Evolutionary conservation across 2,888 invertebrate genomes (phyloP).

Genomic region (Chaitophorus viminalis): DNA sequence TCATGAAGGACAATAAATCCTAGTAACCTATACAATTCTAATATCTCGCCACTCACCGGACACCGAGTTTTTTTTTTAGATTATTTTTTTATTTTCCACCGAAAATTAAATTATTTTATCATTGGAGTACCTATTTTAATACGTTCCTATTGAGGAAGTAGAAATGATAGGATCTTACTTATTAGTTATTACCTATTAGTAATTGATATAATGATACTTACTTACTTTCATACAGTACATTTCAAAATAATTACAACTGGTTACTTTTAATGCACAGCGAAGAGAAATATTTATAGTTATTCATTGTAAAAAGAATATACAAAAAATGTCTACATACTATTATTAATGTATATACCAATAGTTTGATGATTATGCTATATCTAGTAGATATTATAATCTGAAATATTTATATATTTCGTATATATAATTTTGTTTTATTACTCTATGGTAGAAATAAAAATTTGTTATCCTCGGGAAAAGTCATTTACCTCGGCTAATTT

Average conservation of each 20-base stretch:
- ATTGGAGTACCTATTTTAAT: neutral
- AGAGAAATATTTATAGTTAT: neutral
- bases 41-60: neutral
- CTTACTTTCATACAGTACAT: too few species aligned
- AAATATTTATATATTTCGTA: neutral
- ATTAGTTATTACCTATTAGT: neutral
- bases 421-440: neutral
- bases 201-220: too few species aligned
- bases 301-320: neutral
- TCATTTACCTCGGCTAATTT: slow-evolving; percentile 47
- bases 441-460: neutral
- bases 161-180: neutral
- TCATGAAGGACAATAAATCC: neutral
- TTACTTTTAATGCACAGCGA: too few species aligned
- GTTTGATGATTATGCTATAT: too few species aligned
- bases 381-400: too few species aligned
- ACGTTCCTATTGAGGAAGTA: neutral
- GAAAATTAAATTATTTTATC: neutral
- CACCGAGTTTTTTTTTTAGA: neutral
- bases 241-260: too few species aligned
- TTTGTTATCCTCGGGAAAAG: neutral
- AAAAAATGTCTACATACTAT: neutral
- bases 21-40: neutral
- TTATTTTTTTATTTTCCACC: neutral
- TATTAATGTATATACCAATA: neutral